Conservation (phyloP, 2,113 vertebrate species). For the Crotalus tigris region DNA sequence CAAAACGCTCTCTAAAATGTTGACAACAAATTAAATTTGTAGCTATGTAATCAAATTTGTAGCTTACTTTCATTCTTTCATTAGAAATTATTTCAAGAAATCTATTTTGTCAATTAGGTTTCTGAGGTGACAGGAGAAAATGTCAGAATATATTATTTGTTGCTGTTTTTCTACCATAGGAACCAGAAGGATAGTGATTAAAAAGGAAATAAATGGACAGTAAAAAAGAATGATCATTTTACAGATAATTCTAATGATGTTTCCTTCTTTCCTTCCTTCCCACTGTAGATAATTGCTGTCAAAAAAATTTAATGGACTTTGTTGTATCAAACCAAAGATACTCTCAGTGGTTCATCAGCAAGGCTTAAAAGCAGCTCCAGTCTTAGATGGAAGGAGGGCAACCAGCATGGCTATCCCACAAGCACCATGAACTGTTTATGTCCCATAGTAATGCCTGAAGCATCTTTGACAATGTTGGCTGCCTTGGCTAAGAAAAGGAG, state of each 20-base stretch:
- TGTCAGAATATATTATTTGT: constrained; percentile 7
- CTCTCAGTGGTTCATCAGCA: neutral
- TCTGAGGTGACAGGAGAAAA: neutral
- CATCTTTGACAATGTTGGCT: neutral
- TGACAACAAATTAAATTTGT: constrained; percentile 17
- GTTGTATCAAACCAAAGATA: neutral
- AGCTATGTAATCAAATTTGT: constrained; percentile 3
- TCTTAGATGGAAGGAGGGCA: neutral
- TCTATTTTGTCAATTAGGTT: neutral
- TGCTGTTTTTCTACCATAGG: neutral
- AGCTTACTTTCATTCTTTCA: constrained; percentile 15
- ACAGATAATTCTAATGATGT: neutral
- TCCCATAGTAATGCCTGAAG: neutral
- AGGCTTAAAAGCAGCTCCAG: neutral
- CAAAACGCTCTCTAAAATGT: constrained; percentile 1
- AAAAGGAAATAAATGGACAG: neutral
- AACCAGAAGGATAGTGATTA: neutral
- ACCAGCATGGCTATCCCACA: neutral
- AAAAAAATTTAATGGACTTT: neutral
- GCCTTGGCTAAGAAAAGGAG: neutral
- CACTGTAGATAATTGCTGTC: neutral
- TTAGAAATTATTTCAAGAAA: constrained; percentile 12
- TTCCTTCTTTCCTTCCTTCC: neutral
- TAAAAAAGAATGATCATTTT: neutral
- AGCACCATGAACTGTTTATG: neutral